Evolutionary conservation across 2,113 vertebrate species (phyloP).

Genomic region (Dicaeum eximium): DNA sequence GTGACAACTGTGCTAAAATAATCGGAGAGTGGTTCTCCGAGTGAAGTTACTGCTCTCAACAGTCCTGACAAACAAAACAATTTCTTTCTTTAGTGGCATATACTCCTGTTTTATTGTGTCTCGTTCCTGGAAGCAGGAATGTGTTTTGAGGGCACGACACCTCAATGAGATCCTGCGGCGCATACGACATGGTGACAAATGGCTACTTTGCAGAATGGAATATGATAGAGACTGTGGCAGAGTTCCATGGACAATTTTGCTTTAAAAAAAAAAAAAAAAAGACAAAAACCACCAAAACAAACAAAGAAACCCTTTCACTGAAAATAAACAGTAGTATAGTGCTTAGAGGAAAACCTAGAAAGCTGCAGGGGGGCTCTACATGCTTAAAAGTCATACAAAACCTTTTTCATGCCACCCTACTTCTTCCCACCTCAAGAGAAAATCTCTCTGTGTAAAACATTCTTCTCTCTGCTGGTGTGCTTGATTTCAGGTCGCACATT

Average conservation of each 20-base stretch:
- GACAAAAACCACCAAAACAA: background rate
- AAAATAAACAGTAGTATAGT: background rate
- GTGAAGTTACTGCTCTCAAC: slow-evolving; percentile 54
- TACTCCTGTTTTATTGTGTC: slow-evolving; percentile 51
- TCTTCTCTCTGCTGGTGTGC: background rate
- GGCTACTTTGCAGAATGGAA: background rate
- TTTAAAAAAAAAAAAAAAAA: background rate
- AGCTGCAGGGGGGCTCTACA: background rate
- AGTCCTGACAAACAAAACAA: slow-evolving; percentile 53
- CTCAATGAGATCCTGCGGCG: slow-evolving; percentile 25
- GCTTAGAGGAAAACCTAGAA: background rate
- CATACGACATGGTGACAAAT: slow-evolving; percentile 51
- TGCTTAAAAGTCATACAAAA: background rate
- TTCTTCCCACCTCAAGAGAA: background rate
- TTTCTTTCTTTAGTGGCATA: slow-evolving; percentile 56
- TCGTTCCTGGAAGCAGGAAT: slow-evolving; percentile 49
- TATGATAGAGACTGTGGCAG: slow-evolving; percentile 2
- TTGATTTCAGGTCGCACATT: background rate
- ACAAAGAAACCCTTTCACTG: background rate
- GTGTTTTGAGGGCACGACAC: slow-evolving; percentile 46
- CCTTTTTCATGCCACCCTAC: background rate
- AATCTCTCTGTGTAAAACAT: background rate
- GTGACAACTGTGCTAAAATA: slow-evolving; percentile 52
- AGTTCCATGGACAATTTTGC: background rate
- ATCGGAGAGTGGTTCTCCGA: slow-evolving; percentile 11